Evolutionary conservation across 2,888 invertebrate genomes (phyloP), one percentile per base, ranked within the genome.

Genomic region (Hemithea aestivaria): DNA sequence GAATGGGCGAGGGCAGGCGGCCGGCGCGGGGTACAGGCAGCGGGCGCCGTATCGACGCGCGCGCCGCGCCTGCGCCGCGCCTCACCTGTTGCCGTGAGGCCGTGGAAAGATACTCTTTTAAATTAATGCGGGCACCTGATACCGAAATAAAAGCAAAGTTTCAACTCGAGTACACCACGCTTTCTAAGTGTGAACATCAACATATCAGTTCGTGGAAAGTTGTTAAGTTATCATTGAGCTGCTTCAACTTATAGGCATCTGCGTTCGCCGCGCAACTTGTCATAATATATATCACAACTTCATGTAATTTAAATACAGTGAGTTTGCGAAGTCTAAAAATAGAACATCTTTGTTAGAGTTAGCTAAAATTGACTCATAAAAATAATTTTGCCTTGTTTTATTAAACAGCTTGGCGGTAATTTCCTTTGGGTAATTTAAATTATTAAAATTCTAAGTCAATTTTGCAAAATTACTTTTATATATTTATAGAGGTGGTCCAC

Each of bases 71-170:
- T 80, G 83, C 83, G 83, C 76, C 56, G 63, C 60, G 57, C 54
- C 53, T 70, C 81, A 87, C 85, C 84, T 87, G 85, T 87, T 87
- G 85, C 84, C 75, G 77, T 68, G 64, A 82, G 75, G 71, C 76
- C 80, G 67, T 81, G 84, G 83, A 84, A 84, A 83, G 68, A 75
- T 83, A 83, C 83, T 77, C 76, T 77, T 81, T 79, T 68, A 79
- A 80, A 83, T 83, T 80, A 80, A 77, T 72, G 69, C 68, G 62
- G 77, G 78, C 78, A 83, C 75, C 77, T 83, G 82, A 81, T 76
- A 81, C 75, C 62, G 64, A 75, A 76, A 79, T 80, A 74, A 80
- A 73, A 73, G 70, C 66, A 66, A 72, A 73, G 68, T 72, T 69
- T 57, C 49, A 46, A 60, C 52, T 48, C 30, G 46, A 53, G 48